Evolutionary conservation across 23 tunicate species (phyloP).

Genomic region (Pegea sp.): DNA sequence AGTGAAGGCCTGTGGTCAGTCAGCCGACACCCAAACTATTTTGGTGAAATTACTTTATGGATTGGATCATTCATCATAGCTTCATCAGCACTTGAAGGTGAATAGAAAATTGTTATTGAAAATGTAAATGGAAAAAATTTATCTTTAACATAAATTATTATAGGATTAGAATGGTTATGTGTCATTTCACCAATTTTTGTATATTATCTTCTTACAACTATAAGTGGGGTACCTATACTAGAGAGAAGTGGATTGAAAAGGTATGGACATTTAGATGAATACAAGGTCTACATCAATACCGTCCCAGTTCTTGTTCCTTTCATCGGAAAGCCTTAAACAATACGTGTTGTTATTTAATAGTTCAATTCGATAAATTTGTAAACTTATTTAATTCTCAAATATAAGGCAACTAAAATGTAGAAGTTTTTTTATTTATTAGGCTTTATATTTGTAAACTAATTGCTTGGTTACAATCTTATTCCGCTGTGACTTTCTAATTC

Average conservation of each 20-base stretch:
- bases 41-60: constrained; percentile 92
- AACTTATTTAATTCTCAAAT: no score
- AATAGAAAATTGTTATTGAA: background rate
- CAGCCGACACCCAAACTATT: constrained; percentile 92
- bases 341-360: no score
- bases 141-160: no score
- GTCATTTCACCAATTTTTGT: constrained; percentile 42
- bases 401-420: no score
- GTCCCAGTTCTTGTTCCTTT: constrained; percentile 74
- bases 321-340: constrained; percentile 39
- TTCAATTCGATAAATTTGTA: no score
- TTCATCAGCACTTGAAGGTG: constrained; percentile 40
- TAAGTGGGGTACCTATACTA: constrained; percentile 79
- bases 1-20: constrained; percentile 65
- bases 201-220: constrained; percentile 43
- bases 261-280: constrained; percentile 38
- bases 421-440: no score
- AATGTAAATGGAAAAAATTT: background rate
- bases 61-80: constrained; percentile 55
- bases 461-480: no score
- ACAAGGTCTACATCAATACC: constrained; percentile 36
- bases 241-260: constrained; percentile 44
- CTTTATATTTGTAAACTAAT: no score
- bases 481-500: no score
- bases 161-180: constrained; percentile 60